Evolutionary conservation across 2,888 invertebrate species (phyloP), one percentile per base, ranked within the genome.

Genomic region (Scaptomyza tumidula): DNA sequence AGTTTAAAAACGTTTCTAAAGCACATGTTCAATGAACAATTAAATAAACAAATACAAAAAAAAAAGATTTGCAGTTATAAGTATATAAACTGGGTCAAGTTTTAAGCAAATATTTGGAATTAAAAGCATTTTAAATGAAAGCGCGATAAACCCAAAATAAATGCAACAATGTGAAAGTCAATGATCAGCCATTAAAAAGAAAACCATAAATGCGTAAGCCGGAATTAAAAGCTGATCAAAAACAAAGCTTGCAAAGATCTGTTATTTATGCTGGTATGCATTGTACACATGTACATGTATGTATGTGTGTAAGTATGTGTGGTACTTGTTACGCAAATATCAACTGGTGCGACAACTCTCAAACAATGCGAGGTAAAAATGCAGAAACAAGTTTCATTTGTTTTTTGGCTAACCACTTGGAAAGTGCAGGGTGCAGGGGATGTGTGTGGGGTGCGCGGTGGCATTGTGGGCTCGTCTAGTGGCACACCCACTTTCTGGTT

Each of bases 381-480:
- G 71, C 64, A 55, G 70, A 77, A 90, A 89, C 77, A 33, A 70
- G 89, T 89, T 86, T 65, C 11, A 13, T 39, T 86, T 50, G 39
- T 29, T 44, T 14, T 27, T 44, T 62, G 39, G 41, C 39, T 24
- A 39, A 27, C 35, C 37, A 48, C 31, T n/a, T 19, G 19, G 14
- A 7, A 13, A 24, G 16, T 13, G 13, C 27, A 35, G 10, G 39
- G 16, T 13, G 13, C 27, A 35, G 10, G 39, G 37, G 4, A 6
- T 6, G 13, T 3, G 6, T 11, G 14, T 4, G 35, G 7, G 7
- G 43, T 33, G 24, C 6, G 10, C 19, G 29, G 37, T 43, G 39
- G 52, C 29, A 24, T 65, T 41, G 88, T 80, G 83, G 89, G 84
- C 84, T 89, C 88, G 89, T 73, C 83, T 61, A 58, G 45, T 45